Evolutionary conservation across 2,888 invertebrate species (phyloP).

Genomic region (Cantharis rustica): DNA sequence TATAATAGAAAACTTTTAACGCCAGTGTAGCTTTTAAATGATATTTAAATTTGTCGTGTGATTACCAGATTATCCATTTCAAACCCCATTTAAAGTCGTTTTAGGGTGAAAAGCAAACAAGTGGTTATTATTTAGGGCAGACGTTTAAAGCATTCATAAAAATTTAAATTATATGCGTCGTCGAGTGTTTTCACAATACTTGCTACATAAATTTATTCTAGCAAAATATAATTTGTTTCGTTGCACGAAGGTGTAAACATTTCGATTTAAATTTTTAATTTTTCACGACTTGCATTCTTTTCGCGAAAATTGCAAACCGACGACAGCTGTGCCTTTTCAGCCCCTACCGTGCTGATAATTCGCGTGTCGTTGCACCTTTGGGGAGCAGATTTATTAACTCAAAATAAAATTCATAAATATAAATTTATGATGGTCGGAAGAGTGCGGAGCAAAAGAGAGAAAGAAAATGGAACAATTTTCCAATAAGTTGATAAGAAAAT

Average conservation of each 20-base stretch:
- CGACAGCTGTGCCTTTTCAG: neutral
- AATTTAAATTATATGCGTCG: constrained; percentile 26
- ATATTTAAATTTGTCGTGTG: constrained; percentile 24
- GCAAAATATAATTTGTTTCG: neutral
- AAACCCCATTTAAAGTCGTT: constrained; percentile 35
- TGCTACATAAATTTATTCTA: neutral
- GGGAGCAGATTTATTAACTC: neutral
- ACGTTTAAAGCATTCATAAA: constrained; percentile 26
- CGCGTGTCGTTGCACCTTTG: constrained; percentile 2
- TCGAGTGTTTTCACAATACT: constrained; percentile 5
- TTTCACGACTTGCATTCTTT: neutral
- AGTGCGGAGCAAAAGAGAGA: neutral
- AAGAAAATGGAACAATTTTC: neutral
- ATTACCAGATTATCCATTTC: constrained; percentile 30
- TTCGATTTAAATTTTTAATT: neutral
- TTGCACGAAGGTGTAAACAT: neutral
- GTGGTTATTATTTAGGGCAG: constrained; percentile 37
- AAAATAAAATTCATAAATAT: neutral
- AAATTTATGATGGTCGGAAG: neutral
- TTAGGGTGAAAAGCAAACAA: constrained; percentile 35
- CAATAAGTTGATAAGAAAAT: neutral
- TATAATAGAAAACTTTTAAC: neutral
- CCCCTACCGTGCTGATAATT: neutral
- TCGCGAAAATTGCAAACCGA: neutral
- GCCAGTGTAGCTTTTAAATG: neutral